Conservation (phyloP, 2,113 vertebrate species). For the Perca fluviatilis region DNA sequence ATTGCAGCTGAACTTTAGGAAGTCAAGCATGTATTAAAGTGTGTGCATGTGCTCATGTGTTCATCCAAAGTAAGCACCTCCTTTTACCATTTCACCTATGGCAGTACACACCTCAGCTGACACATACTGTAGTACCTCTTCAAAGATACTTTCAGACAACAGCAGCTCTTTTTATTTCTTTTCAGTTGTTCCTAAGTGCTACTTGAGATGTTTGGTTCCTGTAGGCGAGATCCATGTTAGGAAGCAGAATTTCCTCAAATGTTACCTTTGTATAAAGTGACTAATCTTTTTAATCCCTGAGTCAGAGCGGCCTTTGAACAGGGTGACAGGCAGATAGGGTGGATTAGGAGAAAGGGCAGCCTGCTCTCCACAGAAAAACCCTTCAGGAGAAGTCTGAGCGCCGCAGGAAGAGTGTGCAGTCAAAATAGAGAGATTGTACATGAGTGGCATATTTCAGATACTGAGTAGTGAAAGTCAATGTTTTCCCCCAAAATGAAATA, state of each 20-base stretch:
- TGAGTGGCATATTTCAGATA: not conserved
- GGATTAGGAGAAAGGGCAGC: constrained; percentile 78
- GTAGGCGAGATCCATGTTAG: constrained; percentile 46
- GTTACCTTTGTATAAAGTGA: constrained; percentile 81
- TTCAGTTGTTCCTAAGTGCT: constrained; percentile 36
- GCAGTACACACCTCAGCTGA: not conserved
- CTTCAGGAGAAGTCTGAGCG: constrained; percentile 23
- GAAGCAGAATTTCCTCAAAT: constrained; percentile 83
- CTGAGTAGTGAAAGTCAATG: not conserved
- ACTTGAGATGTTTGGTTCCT: constrained; percentile 55
- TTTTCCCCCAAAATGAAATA: not conserved
- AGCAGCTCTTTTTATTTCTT: not conserved
- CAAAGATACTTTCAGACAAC: constrained; percentile 19
- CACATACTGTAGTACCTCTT: not conserved
- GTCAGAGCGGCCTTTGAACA: constrained; percentile 76
- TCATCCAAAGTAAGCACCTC: not conserved
- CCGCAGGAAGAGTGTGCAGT: constrained; percentile 18
- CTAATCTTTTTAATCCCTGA: constrained; percentile 83
- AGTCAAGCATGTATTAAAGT: no score
- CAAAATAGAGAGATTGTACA: not conserved
- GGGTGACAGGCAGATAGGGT: constrained; percentile 78
- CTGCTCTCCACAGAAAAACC: constrained; percentile 33
- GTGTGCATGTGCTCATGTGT: not conserved
- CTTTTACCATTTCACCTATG: not conserved
- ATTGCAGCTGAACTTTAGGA: no score